Base-by-base conservation (phyloP, 2,888 invertebrate genomes). In the Ophion costatus region DNA sequence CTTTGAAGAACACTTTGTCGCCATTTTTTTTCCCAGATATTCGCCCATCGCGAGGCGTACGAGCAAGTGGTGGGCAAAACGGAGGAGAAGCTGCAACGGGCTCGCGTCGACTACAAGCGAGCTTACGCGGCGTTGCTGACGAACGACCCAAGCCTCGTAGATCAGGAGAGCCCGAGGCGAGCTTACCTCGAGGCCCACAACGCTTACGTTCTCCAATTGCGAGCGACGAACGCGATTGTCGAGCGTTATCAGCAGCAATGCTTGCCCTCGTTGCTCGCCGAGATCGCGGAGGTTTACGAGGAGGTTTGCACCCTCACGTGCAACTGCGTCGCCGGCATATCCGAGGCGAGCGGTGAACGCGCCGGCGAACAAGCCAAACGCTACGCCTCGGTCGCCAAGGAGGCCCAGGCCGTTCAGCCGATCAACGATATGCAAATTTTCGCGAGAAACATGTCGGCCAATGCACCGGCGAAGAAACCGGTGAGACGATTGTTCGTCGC, bases 111-210 rank as follows among this genome's bases (percentile, higher is more conserved):
- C 90, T 98, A 98, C 95, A 96, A 97, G 91, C 96, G 96, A 83
- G 96, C 98, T 70, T 98, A 98, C 94, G 94, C 97, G 90, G 95
- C 96, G 87, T 97, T 98, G 94, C 95, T 97, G 93, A 96, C 95
- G 89, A 97, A 95, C 88, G 94, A 94, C 33, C 81, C 86, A 63
- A 64, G 74, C 20, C 91, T 93, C 20, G 90, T 94, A 74, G 86
- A 78, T 51, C 96, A 96, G 80, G 95, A 96, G 63, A 95, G 96
- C 78, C 94, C 97, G 88, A 96, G 96, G 82, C 92, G 92, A 38
- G 96, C 96, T 80, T 98, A 98, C 94, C 97, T 98, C 93, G 98
- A 98, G 93, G 96, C 97, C 17, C 98, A 99, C 95, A 99, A 99
- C 94, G 97, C 97, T 87, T 98, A 98, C 94, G 97, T 99, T 86